A percentile compares a stretch with the other conserved stretches of the same genome.
phyloP scores from a whole-genome alignment of 2,797 vertebrate genomes.

The Hipposideros larvatus region DNA sequence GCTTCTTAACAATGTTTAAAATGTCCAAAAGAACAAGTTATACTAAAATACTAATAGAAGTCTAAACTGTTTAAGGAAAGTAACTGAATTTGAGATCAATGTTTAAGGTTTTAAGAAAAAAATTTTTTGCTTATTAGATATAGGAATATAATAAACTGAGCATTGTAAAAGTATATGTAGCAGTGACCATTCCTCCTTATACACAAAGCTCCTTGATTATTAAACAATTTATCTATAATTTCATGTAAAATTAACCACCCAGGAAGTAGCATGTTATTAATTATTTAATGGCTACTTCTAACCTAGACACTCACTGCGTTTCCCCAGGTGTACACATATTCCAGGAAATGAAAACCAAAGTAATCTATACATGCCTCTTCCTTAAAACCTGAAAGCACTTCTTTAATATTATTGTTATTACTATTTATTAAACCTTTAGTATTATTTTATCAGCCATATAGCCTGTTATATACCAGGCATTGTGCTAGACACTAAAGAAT shows the following conservation, averaged over 20 bases:
- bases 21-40: background rate
- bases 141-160: background rate
- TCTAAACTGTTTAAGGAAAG: constrained; percentile 3
- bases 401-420: constrained; percentile 19
- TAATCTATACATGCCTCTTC: constrained; percentile 16
- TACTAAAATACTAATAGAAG: constrained; percentile 34
- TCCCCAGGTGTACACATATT: background rate
- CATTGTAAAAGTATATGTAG: background rate
- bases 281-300: background rate
- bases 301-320: background rate
- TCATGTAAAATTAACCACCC: background rate
- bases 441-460: background rate
- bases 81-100: background rate
- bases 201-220: background rate
- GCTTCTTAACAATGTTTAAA: background rate
- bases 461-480: background rate
- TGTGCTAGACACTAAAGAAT: background rate
- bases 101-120: background rate
- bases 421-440: background rate
- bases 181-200: background rate
- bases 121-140: background rate
- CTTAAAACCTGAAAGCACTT: constrained; percentile 8
- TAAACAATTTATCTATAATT: constrained; percentile 21
- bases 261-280: background rate
- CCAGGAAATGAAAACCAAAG: constrained; percentile 42